Evolutionary conservation across 2,797 vertebrate genomes (phyloP), one percentile per base, ranked within the genome.

Genomic region (Mionectes olivaceus): DNA sequence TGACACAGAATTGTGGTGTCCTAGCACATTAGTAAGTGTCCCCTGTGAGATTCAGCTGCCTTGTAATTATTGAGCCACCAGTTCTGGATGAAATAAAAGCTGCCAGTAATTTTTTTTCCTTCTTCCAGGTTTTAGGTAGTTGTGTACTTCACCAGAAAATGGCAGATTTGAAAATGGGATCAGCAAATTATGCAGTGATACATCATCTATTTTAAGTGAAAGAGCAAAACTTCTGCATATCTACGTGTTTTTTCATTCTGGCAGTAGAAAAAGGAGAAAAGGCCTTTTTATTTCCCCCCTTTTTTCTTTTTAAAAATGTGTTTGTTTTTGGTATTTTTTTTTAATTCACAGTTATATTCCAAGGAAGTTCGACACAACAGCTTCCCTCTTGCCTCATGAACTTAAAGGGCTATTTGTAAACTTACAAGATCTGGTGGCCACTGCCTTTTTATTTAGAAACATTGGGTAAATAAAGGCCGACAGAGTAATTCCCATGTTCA

Each of bases 341-440:
- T 63, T 5, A 68, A 76, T 94, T 37, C 43, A 24, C 50, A 37
- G 46, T 32, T 70, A 32, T 71, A 60, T 81, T 92, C 50, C 53
- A 55, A 75, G 44, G 68, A 95, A 70, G 22, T 68, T 37, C 28
- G 87, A 43, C 39, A 43, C 64, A 86, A 16, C 46, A 78, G 60
- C 89, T 89, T 91, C 82, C 56, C 56, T 78, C 75, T 77, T 93
- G 76, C 90, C 89, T 96, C 28, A 11, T 71, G 63, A 94, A 65
- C 70, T 94, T 89, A 53, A 97, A 97, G 97, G 97, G 96, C 96
- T 98, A 35, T 93, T 96, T 96, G 64, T 83, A 93, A 83, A 87
- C 74, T 63, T 76, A 86, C 33, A 63, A 87, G 47, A 55, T 65
- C 91, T 96, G 93, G 37, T 92, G 83, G 75, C n/a, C 43, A 7